Percentiles rank a stretch among this genome's conserved stretches.
phyloP scores from a whole-genome alignment of 1,140 invertebrate species.

The Drosophila nigromelanica region DNA sequence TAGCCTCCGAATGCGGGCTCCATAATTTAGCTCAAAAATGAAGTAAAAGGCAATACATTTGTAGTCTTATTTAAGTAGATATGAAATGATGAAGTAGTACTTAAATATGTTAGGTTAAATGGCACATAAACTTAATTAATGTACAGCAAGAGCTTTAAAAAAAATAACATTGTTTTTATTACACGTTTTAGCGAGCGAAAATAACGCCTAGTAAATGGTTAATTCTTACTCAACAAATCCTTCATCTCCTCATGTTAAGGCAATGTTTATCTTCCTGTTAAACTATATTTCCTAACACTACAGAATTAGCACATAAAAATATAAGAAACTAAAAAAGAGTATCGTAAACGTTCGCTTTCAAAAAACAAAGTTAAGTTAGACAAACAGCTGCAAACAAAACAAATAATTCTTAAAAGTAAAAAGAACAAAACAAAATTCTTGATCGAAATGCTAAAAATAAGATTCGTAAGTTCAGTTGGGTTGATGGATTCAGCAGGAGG shows the following conservation, averaged over 20 bases:
- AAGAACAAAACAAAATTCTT: neutral
- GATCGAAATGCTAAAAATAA: constrained; percentile 21
- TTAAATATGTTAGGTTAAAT: no score
- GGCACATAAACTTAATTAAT: no score
- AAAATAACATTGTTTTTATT: no score
- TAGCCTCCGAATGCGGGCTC: neutral
- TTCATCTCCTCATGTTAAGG: neutral
- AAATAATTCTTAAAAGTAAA: constrained; percentile 3
- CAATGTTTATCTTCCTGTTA: neutral
- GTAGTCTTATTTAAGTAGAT: neutral
- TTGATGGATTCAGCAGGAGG: constrained; percentile 18
- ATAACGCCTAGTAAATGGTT: no score
- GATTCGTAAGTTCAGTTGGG: constrained; percentile 15
- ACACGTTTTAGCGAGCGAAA: no score
- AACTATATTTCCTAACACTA: neutral
- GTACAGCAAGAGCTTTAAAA: no score
- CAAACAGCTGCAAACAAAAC: constrained; percentile 16
- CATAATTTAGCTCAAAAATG: neutral
- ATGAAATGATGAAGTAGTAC: no score
- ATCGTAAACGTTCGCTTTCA: constrained; percentile 3
- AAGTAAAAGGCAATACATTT: neutral
- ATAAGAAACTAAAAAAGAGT: neutral
- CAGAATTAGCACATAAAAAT: neutral
- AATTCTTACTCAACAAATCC: no score
- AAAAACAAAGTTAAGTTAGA: neutral